Evolutionary conservation across 1,140 invertebrate species (phyloP), one percentile per base, ranked within the genome.

Genomic region (Drosophila rhopaloa): DNA sequence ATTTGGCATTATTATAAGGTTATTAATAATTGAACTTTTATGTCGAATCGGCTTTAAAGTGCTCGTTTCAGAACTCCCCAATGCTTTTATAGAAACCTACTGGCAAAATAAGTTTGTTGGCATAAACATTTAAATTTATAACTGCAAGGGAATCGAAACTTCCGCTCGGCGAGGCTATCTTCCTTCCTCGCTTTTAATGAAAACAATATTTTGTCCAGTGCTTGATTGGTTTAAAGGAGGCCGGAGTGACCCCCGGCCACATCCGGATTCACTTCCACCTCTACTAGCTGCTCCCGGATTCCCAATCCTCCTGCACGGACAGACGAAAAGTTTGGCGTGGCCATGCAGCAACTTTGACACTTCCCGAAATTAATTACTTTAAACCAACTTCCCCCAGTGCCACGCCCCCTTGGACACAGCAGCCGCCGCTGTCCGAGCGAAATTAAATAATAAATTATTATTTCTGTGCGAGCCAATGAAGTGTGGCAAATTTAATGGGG

Each of bases 401-500:
- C 40, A 44, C 58, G 29, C 55, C 63, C 57, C 8, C 40, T 24
- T 35, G 60, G 7, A 24, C 29, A 16, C 63, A 40, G 38, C 29
- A 14, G 27, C 56, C 19, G 32, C 35, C 38, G 48, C 59, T 46
- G 44, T 71, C 75, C 38, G 38, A 44, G 50, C 41, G 56, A 56
- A 89, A 88, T 88, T 80, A 89, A 88, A 88, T 88, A 88, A 88
- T 88, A 88, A 88, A 88, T 88, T 88, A 88, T 88, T 89, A 88
- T 88, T 89, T 77, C 68, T 71, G 60, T 63, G 80, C 80, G 67
- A 78, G 76, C 84, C 84, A 89, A 88, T 88, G 84, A 88, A 88
- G 76, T 88, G 84, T 88, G 77, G 76, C 84, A 84, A 88, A 88
- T 88, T 84, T 88, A 88, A 88, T 88, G 84, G 76, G 44, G 60